phyloP scores from a whole-genome alignment of 2,888 invertebrate genomes.

The Xestobium rufovillosum region DNA sequence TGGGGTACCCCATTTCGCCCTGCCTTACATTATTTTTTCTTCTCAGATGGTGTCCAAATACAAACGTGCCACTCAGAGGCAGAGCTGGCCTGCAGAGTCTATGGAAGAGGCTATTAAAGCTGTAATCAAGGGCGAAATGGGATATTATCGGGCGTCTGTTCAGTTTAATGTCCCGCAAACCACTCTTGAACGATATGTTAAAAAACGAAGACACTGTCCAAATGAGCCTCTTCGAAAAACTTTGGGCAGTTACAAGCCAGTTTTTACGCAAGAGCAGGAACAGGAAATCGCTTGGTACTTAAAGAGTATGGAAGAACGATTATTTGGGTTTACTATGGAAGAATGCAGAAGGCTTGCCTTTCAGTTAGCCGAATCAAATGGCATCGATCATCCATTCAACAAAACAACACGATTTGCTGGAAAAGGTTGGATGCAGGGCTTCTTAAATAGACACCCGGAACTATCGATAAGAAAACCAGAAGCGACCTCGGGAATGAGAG shows the following conservation, averaged over 20 bases:
- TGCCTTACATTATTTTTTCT: background rate
- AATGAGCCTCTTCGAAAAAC: constrained; percentile 1
- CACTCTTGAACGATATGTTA: background rate
- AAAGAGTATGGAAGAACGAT: constrained; percentile 1
- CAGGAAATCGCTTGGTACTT: background rate
- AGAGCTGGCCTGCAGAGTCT: constrained; percentile 2
- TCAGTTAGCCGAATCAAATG: constrained; percentile 2
- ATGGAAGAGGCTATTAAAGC: constrained; percentile 1
- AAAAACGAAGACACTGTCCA: constrained; percentile 2
- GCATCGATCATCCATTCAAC: constrained; percentile 1
- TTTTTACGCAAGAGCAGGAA: constrained; percentile 3
- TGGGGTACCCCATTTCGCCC: constrained; percentile 2
- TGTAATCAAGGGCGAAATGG: constrained; percentile 1
- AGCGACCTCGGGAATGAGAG: constrained; percentile 3
- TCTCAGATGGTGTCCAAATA: constrained; percentile 3
- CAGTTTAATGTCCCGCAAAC: constrained; percentile 2
- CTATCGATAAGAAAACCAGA: constrained; percentile 3
- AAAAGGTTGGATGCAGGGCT: constrained; percentile 1
- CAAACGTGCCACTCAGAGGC: constrained; percentile 1
- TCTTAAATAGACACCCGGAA: constrained; percentile 3
- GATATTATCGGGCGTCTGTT: constrained; percentile 1
- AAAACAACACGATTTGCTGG: background rate
- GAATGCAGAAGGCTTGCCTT: constrained; percentile 2
- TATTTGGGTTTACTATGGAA: constrained; percentile 2
- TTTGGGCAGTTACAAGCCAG: constrained; percentile 3